phyloP scores from a whole-genome alignment of 2,888 invertebrate species.

The Melanchra persicariae region DNA sequence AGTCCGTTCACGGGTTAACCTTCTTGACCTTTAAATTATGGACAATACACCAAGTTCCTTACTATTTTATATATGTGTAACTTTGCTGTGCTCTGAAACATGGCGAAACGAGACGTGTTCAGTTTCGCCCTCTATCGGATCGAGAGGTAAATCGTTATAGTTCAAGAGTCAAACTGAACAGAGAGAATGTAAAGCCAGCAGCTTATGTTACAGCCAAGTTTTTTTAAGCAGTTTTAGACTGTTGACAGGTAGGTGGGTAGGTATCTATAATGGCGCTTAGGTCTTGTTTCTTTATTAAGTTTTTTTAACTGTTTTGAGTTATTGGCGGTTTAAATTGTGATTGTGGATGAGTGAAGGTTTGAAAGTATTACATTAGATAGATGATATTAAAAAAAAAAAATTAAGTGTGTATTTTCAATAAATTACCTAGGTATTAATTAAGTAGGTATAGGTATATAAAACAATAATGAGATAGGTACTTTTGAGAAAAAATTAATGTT shows the following conservation, averaged over 20 bases:
- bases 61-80: no score
- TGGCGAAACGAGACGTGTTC: background rate
- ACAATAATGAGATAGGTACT: no score
- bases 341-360: background rate
- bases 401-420: no score
- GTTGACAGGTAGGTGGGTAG: background rate
- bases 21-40: no score
- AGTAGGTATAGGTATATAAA: no score
- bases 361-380: no score
- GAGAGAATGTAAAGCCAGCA: background rate
- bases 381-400: no score
- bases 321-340: background rate
- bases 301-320: background rate
- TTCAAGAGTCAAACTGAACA: background rate
- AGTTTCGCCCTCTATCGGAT: constrained; percentile 55
- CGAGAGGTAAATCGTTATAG: constrained; percentile 6
- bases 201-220: background rate
- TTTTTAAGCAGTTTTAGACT: background rate
- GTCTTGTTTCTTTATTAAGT: background rate
- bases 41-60: no score
- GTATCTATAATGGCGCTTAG: background rate
- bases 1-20: no score
- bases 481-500: no score
- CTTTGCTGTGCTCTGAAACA: background rate
- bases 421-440: no score